These are phyloP conservation scores for Euleptes europaea DNA, from an alignment of 2,113 vertebrate genomes.

Conservation along the genomic window DNA sequence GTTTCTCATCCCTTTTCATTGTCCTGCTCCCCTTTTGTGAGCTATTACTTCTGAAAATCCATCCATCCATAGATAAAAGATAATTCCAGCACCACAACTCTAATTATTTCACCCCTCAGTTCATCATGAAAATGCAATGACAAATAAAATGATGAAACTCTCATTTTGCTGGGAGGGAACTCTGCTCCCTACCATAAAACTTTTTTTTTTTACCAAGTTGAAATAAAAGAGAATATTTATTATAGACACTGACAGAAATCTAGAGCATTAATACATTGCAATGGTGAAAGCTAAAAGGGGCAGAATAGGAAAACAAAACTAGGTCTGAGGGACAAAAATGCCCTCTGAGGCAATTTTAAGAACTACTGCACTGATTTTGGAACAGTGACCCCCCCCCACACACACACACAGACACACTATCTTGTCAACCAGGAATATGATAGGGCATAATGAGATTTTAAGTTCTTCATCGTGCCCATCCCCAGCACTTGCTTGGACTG, in stretches of 20 bases:
- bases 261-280: neutral
- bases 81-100: neutral
- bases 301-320: too few species aligned
- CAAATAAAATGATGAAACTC: neutral
- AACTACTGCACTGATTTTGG: too few species aligned
- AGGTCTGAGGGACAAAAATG: too few species aligned
- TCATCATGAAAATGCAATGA: conserved; percentile 1
- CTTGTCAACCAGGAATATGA: too few species aligned
- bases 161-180: neutral
- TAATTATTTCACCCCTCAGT: neutral
- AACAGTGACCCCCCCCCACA: too few species aligned
- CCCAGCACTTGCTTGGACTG: too few species aligned
- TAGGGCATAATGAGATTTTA: too few species aligned
- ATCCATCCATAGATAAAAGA: neutral
- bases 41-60: neutral
- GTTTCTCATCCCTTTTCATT: neutral
- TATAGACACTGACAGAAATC: neutral
- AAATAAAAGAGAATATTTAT: neutral
- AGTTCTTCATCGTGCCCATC: too few species aligned
- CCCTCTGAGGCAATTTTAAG: too few species aligned
- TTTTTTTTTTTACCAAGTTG: neutral
- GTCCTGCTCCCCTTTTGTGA: neutral
- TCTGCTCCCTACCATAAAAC: neutral
- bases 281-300: neutral
- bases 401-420: too few species aligned